Percentiles rank a stretch among this genome's conserved stretches.
phyloP scores from a whole-genome alignment of 2,113 vertebrate species.

The Symphodus melops region DNA sequence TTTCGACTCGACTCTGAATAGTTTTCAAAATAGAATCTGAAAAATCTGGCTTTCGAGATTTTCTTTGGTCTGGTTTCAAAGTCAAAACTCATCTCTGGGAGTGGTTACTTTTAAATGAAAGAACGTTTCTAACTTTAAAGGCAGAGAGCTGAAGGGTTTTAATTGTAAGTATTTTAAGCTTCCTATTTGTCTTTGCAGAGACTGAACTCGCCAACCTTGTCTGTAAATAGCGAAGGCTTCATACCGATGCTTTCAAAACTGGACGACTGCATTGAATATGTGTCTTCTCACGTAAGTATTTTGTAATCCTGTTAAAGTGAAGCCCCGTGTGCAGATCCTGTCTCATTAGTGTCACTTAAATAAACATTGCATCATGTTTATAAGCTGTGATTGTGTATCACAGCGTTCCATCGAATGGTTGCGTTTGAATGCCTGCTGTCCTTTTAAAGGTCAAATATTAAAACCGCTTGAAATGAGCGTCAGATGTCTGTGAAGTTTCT shows the following conservation, averaged over 20 bases:
- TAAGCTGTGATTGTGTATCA: neutral
- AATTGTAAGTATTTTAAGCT: neutral
- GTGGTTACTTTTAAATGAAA: neutral
- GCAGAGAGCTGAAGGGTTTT: neutral
- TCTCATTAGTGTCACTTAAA: neutral
- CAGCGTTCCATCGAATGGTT: neutral
- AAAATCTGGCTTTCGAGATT: neutral
- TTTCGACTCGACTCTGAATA: neutral
- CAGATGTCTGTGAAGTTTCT: too few relatives aligned
- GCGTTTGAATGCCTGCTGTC: neutral
- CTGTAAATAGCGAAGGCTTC: slow-evolving; percentile 98
- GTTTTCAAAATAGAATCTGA: slow-evolving; percentile 8
- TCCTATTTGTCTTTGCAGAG: slow-evolving; percentile 83
- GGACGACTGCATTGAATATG: slow-evolving; percentile 96
- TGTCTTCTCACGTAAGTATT: slow-evolving; percentile 94
- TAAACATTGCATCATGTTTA: neutral
- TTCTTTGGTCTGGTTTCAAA: neutral
- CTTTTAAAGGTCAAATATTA: too few relatives aligned
- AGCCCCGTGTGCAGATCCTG: slow-evolving; percentile 1
- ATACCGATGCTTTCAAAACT: slow-evolving; percentile 96
- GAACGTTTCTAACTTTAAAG: slow-evolving; percentile 1
- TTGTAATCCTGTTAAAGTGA: neutral
- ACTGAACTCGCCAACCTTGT: slow-evolving; percentile 93
- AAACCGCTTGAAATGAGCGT: too few relatives aligned
- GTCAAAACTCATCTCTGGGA: neutral